A percentile compares a stretch with the other conserved stretches of the same genome.
Conservation (phyloP, 2,797 vertebrate species). For the Sciurus carolinensis region DNA sequence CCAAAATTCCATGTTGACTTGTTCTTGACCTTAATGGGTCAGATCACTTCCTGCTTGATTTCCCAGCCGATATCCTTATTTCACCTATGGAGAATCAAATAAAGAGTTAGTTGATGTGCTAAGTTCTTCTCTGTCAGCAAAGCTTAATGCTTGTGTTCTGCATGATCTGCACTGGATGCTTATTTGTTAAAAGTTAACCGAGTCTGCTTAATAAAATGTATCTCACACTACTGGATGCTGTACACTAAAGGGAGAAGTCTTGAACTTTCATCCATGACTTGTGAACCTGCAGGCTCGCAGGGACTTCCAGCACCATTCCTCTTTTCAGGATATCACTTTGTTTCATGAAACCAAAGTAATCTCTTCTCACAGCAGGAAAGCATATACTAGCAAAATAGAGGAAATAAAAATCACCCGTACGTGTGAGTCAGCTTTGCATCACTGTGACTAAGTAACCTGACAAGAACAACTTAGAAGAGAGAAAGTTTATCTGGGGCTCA, state of each 20-base stretch:
- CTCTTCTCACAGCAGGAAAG: slow-evolving; percentile 31
- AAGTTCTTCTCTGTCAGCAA: neutral
- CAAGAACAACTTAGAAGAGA: no score
- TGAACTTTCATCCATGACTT: neutral
- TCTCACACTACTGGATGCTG: neutral
- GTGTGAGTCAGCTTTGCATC: no score
- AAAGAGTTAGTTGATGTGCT: neutral
- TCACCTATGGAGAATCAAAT: neutral
- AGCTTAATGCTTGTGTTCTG: neutral
- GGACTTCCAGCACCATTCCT: slow-evolving; percentile 2
- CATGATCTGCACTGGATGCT: neutral
- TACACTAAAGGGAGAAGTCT: neutral
- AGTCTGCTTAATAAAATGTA: neutral
- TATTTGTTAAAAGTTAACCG: slow-evolving; percentile 23
- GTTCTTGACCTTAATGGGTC: neutral
- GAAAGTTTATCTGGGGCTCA: no score
- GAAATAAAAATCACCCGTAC: slow-evolving; percentile 24
- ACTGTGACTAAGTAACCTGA: no score
- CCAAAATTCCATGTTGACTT: neutral
- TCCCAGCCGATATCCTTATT: neutral
- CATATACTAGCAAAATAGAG: slow-evolving; percentile 28
- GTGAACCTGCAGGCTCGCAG: no score
- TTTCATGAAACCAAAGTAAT: slow-evolving; percentile 23
- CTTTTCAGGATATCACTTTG: slow-evolving; percentile 2
- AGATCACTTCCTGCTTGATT: neutral